Evolutionary conservation across 2,888 invertebrate species (phyloP).

Genomic region (Eudemis profundana): DNA sequence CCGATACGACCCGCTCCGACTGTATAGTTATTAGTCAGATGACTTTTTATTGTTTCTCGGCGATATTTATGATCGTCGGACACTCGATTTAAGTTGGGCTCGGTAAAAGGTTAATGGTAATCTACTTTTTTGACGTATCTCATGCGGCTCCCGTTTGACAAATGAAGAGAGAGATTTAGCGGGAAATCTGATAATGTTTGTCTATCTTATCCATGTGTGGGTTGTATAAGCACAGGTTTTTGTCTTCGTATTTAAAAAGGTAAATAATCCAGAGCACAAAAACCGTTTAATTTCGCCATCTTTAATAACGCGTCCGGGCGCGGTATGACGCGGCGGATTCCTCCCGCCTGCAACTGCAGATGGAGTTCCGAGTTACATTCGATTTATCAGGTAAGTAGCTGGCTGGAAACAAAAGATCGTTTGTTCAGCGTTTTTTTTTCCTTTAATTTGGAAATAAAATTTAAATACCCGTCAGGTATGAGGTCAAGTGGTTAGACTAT

Average conservation of each 20-base stretch:
- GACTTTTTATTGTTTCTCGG: constrained; percentile 75
- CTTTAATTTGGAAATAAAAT: not conserved
- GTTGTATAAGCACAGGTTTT: too few species aligned
- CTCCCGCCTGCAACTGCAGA: constrained; percentile 29
- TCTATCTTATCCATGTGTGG: not conserved
- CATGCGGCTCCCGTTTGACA: constrained; percentile 3
- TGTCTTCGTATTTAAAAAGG: not conserved
- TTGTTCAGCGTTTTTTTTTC: not conserved
- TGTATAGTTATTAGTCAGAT: constrained; percentile 76
- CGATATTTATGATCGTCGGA: constrained; percentile 66
- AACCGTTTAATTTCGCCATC: constrained; percentile 43
- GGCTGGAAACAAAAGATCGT: constrained; percentile 39
- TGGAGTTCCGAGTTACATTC: constrained; percentile 36
- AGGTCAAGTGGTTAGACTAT: too few species aligned
- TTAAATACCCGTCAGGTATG: too few species aligned
- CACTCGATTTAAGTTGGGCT: constrained; percentile 51
- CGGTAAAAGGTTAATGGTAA: constrained; percentile 55
- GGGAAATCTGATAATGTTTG: not conserved
- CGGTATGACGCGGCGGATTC: constrained; percentile 49
- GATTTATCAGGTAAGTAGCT: constrained; percentile 34
- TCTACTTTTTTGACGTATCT: constrained; percentile 36
- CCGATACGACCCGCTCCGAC: constrained; percentile 70
- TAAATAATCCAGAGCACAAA: constrained; percentile 10
- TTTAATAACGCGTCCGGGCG: constrained; percentile 32
- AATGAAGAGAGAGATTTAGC: constrained; percentile 17